Percentiles rank a stretch among this genome's conserved stretches.
These are phyloP conservation scores for Pseudanteris insignis DNA, from an alignment of 2,888 invertebrate genomes.

Conservation along the genomic window DNA sequence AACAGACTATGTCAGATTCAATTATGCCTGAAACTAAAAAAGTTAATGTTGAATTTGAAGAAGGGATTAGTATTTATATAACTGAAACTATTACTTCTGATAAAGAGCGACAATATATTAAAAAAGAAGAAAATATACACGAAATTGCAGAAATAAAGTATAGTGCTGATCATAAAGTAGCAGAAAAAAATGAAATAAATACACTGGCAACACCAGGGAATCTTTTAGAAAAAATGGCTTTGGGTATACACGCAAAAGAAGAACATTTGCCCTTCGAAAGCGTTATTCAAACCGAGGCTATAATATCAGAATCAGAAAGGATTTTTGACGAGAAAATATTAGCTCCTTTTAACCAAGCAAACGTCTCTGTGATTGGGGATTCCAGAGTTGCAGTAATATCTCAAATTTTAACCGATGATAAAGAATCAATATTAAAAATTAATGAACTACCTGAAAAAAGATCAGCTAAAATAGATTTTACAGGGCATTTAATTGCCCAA, in stretches of 20 bases:
- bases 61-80: constrained; percentile 68
- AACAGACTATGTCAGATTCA: constrained; percentile 55
- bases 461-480: constrained; percentile 67
- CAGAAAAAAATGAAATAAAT: constrained; percentile 71
- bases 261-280: constrained; percentile 69
- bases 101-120: constrained; percentile 62
- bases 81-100: constrained; percentile 69
- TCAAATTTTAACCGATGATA: constrained; percentile 70
- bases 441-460: constrained; percentile 63
- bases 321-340: constrained; percentile 55
- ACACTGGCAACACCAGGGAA: constrained; percentile 68
- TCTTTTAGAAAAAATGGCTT: constrained; percentile 59
- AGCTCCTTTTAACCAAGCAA: constrained; percentile 55
- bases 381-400: constrained; percentile 69
- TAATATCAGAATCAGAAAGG: constrained; percentile 71
- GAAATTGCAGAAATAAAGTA: constrained; percentile 64
- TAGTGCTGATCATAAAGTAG: constrained; percentile 69
- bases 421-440: constrained; percentile 66
- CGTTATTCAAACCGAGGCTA: constrained; percentile 70
- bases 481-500: constrained; percentile 68
- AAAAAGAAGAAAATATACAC: constrained; percentile 49
- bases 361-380: constrained; percentile 55
- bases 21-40: constrained; percentile 59
- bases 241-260: constrained; percentile 65
- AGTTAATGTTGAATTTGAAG: constrained; percentile 59